Conservation (phyloP, 2,888 invertebrate species). For the Sphaeridia pumilis region DNA sequence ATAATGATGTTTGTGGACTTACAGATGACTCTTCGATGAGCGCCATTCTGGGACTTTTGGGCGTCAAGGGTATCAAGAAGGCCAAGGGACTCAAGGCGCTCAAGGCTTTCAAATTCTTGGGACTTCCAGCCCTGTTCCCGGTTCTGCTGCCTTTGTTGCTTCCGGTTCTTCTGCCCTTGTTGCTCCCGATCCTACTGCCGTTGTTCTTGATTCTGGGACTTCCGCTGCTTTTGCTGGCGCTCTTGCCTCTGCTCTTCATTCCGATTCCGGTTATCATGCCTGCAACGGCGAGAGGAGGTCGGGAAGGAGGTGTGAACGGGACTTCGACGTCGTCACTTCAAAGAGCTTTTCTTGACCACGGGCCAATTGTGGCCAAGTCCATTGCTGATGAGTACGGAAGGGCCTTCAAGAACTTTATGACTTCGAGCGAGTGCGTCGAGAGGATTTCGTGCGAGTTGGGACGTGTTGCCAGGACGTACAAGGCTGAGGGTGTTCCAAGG, state of each 20-base stretch:
- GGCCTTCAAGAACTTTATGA: slow-evolving; percentile 5
- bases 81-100: slow-evolving; percentile 1
- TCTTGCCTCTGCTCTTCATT: slow-evolving; percentile 11
- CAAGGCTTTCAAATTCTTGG: neutral
- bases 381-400: slow-evolving; percentile 7
- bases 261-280: slow-evolving; percentile 14
- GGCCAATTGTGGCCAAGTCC: slow-evolving; percentile 1
- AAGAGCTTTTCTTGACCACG: slow-evolving; percentile 1
- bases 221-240: slow-evolving; percentile 6
- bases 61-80: slow-evolving; percentile 6
- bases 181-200: neutral
- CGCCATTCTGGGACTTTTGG: neutral
- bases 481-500: slow-evolving; percentile 12
- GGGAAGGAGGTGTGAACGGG: neutral
- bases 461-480: slow-evolving; percentile 13
- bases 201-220: neutral
- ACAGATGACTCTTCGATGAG: neutral
- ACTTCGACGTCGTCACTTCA: neutral
- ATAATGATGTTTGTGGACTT: neutral
- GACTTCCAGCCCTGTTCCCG: neutral
- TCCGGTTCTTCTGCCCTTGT: slow-evolving; percentile 3
- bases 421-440: slow-evolving; percentile 16
- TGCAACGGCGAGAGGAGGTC: neutral
- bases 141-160: slow-evolving; percentile 2
- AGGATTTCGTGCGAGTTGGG: slow-evolving; percentile 18